Conservation (phyloP, 2,797 vertebrate genomes). For the Brotula barbata region DNA sequence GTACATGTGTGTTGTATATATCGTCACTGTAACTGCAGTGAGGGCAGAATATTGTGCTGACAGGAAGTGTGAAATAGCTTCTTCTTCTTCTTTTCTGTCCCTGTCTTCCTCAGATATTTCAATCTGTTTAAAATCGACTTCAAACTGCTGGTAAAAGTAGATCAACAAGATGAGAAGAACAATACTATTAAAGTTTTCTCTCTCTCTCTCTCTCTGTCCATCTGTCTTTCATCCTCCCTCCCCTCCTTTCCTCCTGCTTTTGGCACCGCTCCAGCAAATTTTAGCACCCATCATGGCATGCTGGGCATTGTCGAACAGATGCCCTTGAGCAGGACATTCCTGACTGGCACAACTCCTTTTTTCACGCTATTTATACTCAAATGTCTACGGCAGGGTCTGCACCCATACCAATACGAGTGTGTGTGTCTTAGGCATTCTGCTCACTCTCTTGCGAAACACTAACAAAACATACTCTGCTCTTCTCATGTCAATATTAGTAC, state of each 20-base stretch:
- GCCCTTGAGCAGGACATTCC: conserved; percentile 77
- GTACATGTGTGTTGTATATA: background rate
- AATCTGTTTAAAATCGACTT: too few relatives aligned
- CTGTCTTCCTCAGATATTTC: conserved; percentile 1
- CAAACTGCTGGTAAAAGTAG: conserved; percentile 27
- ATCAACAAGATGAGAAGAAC: background rate
- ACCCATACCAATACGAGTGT: conserved; percentile 45
- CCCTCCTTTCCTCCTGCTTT: conserved; percentile 23
- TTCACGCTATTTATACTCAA: conserved; percentile 73
- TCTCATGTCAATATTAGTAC: conserved; percentile 15
- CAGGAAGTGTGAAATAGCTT: conserved; percentile 38
- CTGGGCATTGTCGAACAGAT: conserved; percentile 67
- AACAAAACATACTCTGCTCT: conserved; percentile 31
- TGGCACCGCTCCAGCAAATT: conserved; percentile 65
- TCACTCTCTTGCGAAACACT: conserved; percentile 27
- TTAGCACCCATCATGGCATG: conserved; percentile 56
- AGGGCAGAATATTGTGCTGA: conserved; percentile 15
- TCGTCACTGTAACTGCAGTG: background rate
- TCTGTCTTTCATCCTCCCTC: conserved; percentile 23
- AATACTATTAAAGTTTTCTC: conserved; percentile 17
- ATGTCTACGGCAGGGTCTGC: conserved; percentile 51
- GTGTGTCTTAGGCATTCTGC: too few relatives aligned
- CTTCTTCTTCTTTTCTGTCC: conserved; percentile 38
- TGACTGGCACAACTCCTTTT: conserved; percentile 71
- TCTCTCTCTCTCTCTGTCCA: conserved; percentile 39